Base-by-base conservation (phyloP, 2,797 vertebrate species). In the Borostomias antarcticus region DNA sequence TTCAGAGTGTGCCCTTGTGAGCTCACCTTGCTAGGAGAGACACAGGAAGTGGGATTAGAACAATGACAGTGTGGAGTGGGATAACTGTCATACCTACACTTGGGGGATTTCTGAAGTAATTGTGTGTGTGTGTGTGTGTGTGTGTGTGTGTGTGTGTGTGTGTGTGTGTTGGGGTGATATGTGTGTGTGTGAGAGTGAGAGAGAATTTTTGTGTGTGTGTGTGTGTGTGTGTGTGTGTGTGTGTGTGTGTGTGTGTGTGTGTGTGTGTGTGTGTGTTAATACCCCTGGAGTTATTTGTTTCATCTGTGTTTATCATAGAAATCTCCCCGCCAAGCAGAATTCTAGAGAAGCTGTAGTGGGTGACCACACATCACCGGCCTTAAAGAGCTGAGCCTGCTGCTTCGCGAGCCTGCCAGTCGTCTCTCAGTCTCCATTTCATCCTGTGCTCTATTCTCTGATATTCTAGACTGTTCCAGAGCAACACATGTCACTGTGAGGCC, bases 11-110 rank as follows among this genome's bases (percentile, higher is more conserved):
- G 91, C 85, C 92, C 92, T 93, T 92, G 90, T 75, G 78, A 87
- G 80, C 90, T 93, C 91, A 93, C 92, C 92, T 93, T 93, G 91
- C 91, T 93, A 79, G 82, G 71, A 92, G 91, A 93, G 82, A 90
- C 45, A 47, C 79, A 82, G 80, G 86, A 90, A 86, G 77, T 75
- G 80, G 82, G 82, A 88, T 88, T 84, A 84, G 83, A 83, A 76
- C 77, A 63, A 84, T 84, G 85, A 81, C 84, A 83, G 82, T 74
- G 81, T 81, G 53, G 69, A 35, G 66, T 57, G 77, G 77, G 75
- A 70, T 62, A 74, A 82, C 78, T 81, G 89, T 89, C 87, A 86
- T 89, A 90, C 85, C 88, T 91, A 79, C 78, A 86, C 86, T 85
- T 68, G 72, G 73, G 83, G 82, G 76, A 66, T 62, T 75, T 74